phyloP scores from a whole-genome alignment of 2,113 vertebrate genomes.

The Serinus canaria region DNA sequence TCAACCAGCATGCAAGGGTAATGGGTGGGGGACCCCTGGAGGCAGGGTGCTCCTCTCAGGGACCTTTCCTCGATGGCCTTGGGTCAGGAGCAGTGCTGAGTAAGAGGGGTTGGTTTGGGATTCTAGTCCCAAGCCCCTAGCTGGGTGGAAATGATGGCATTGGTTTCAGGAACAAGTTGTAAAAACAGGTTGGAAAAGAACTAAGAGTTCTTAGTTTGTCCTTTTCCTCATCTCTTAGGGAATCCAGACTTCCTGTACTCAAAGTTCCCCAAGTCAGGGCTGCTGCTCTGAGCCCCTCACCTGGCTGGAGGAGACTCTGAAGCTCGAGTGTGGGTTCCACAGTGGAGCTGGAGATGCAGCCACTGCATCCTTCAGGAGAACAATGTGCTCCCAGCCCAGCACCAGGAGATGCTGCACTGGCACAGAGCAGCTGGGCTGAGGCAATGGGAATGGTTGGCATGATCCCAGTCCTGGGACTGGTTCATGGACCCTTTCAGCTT shows the following conservation, averaged over 20 bases:
- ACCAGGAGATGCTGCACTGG: neutral
- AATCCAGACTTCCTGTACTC: neutral
- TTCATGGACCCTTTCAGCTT: neutral
- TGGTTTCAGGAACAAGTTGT: neutral
- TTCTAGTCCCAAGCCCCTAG: neutral
- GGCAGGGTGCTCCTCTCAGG: neutral
- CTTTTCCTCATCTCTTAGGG: neutral
- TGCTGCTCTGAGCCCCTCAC: neutral
- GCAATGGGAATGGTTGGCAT: neutral
- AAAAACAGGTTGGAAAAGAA: neutral
- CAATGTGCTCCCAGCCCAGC: neutral
- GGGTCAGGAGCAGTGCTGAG: neutral
- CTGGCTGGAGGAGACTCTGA: constrained; percentile 67
- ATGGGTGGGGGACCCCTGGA: neutral
- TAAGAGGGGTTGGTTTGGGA: neutral
- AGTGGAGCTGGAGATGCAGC: neutral
- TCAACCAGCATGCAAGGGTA: neutral
- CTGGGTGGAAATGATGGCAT: neutral
- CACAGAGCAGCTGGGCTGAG: neutral
- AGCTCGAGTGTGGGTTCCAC: neutral
- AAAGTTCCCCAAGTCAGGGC: neutral
- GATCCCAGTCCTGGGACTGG: neutral
- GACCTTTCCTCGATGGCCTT: neutral
- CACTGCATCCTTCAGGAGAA: neutral
- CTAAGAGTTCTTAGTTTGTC: neutral